Evolutionary conservation across 2,113 vertebrate species (phyloP).

Genomic region (Ptychochromis oligacanthus): DNA sequence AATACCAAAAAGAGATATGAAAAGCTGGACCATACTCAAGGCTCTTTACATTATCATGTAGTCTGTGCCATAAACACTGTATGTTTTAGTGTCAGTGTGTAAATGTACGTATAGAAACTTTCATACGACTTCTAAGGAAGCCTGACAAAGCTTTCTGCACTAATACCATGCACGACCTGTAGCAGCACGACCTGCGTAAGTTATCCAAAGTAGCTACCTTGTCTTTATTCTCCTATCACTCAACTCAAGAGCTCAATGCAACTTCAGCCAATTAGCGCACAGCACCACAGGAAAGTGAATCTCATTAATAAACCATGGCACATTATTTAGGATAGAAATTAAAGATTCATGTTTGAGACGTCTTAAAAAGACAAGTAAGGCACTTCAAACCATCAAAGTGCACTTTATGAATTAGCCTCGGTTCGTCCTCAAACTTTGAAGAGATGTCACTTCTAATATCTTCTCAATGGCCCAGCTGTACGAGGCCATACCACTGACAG

Average conservation of each 20-base stretch:
- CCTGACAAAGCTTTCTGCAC: neutral
- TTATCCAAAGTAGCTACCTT: slow-evolving; percentile 1
- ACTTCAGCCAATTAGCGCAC: slow-evolving; percentile 61
- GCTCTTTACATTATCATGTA: neutral
- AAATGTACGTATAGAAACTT: neutral
- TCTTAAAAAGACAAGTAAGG: slow-evolving; percentile 43
- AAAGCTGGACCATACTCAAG: neutral
- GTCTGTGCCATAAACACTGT: neutral
- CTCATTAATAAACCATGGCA: slow-evolving; percentile 70
- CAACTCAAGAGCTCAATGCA: neutral
- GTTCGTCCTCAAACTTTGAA: slow-evolving; percentile 51
- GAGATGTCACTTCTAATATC: slow-evolving; percentile 56
- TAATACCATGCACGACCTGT: neutral
- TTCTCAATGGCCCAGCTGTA: slow-evolving; percentile 6
- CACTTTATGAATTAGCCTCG: slow-evolving; percentile 49
- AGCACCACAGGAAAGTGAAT: slow-evolving; percentile 52
- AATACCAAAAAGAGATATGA: neutral
- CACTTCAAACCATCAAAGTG: slow-evolving; percentile 41
- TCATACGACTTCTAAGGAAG: neutral
- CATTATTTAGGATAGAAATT: slow-evolving; percentile 68
- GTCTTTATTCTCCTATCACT: slow-evolving; percentile 14
- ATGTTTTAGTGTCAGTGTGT: neutral
- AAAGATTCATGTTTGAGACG: slow-evolving; percentile 62
- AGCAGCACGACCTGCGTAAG: neutral
- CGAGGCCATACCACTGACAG: slow-evolving; percentile 33